Evolutionary conservation across 2,113 vertebrate species (phyloP), one percentile per base, ranked within the genome.

Genomic region (Phocoena phocoena): DNA sequence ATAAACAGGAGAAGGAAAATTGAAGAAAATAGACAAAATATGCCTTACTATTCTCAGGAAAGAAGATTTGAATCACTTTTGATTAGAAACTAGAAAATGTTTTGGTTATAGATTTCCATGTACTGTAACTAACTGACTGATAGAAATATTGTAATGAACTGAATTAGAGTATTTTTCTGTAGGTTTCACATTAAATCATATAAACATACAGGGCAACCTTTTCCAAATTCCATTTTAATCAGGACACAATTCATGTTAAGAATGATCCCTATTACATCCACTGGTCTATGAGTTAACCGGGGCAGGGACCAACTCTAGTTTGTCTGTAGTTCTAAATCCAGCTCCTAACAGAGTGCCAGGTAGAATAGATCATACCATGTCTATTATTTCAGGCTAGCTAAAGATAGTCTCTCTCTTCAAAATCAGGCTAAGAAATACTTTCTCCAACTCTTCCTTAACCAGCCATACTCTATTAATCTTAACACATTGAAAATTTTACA

Each of bases 191-290:
- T 85, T 90, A 77, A 83, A 28, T 96, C 7, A 90, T 80, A 33
- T 36, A 82, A 94, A 95, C 77, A 41, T 31, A 65, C 0, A 73
- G 10, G 5, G 4, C 31, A 33, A 36, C 58, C 8, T 91, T 89
- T 90, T 88, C n/a, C 23, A 96, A 76, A 85, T 87, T 81, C 21
- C 2, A 47, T 91, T 97, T 96, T 88, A 93, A 76, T 71, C 12
- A 86, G 89, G 58, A 21, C 25, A 91, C 60, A 94, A 50, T 92
- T 79, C 11, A 65, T 26, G 5, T 68, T 81, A 41, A 82, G 41
- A 96, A 80, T 68, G n/a, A 90, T 6, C 38, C 12, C 1, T 65
- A 7, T 41, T 53, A 41, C 8, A 25, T 25, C 31, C 12, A 17
- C 17, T 31, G 1, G 4, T 63, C 11, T 31, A 11, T 36, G 38